phyloP scores from a whole-genome alignment of 2,113 vertebrate genomes.

The Malurus cyaneus region DNA sequence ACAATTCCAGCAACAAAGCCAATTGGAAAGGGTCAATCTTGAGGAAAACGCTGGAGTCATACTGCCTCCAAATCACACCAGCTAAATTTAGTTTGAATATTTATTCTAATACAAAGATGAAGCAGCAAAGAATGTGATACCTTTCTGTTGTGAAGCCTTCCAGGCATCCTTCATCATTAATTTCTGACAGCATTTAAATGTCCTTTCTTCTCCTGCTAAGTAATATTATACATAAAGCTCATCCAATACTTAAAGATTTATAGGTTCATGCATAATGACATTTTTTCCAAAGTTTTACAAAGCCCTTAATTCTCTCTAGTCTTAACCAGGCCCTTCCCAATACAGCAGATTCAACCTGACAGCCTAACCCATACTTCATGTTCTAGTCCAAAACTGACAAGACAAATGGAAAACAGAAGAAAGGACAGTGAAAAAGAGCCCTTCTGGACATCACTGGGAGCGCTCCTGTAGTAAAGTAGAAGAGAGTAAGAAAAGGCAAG shows the following conservation, averaged over 20 bases:
- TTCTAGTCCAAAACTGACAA: background rate
- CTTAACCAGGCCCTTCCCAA: background rate
- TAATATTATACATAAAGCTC: background rate
- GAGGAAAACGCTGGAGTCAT: background rate
- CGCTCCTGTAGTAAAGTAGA: background rate
- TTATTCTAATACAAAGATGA: background rate
- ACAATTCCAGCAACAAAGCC: background rate
- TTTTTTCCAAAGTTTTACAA: background rate
- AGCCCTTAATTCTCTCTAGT: background rate
- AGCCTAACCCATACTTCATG: background rate
- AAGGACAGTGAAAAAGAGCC: background rate
- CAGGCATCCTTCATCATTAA: background rate
- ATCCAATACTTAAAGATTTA: background rate
- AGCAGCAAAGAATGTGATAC: background rate
- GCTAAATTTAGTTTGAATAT: background rate
- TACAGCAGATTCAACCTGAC: background rate
- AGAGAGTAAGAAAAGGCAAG: background rate
- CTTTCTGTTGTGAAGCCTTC: background rate
- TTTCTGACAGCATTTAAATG: conserved; percentile 26
- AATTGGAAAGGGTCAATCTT: background rate
- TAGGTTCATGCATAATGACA: background rate
- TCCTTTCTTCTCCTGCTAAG: conserved; percentile 1
- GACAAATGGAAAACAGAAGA: conserved; percentile 3
- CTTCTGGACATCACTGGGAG: background rate
- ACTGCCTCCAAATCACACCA: background rate